Percentiles rank a stretch among this genome's conserved stretches.
Conservation (phyloP, 2,888 invertebrate genomes). For the Megalurothrips usitatus region DNA sequence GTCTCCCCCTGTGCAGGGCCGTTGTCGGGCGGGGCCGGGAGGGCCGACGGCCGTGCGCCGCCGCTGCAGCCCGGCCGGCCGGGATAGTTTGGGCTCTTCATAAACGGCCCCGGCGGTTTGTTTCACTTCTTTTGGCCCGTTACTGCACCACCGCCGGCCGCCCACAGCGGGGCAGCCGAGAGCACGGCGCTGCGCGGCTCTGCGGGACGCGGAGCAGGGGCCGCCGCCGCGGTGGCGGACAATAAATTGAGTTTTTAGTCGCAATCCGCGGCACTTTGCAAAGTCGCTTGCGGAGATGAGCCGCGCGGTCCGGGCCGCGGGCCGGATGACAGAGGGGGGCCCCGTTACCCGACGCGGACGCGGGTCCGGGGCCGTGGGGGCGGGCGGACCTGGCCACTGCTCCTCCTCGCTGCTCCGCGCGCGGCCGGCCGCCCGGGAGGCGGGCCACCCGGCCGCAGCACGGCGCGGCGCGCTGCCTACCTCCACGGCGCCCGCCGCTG, state of each 20-base stretch:
- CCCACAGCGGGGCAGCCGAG: no score
- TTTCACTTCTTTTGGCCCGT: neutral
- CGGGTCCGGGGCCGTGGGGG: no score
- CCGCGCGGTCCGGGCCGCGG: no score
- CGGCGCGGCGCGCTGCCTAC: neutral
- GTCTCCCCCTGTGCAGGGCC: neutral
- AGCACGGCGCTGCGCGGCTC: no score
- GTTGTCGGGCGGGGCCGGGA: neutral
- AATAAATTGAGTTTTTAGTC: neutral
- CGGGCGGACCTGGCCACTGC: neutral
- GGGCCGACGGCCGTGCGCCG: neutral
- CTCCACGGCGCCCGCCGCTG: neutral
- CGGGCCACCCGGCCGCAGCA: neutral
- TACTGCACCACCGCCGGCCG: no score
- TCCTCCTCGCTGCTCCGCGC: neutral
- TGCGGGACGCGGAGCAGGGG: no score
- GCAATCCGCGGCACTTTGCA: no score
- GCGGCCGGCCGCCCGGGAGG: neutral
- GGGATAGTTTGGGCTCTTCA: slow-evolving; percentile 14
- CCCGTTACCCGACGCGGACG: no score
- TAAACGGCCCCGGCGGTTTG: slow-evolving; percentile 14
- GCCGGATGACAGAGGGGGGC: no score
- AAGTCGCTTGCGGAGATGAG: no score
- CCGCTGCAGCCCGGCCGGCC: no score
- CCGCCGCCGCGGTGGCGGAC: neutral